Base-by-base conservation (phyloP, 2,797 vertebrate species). In the Cottoperca gobio region DNA sequence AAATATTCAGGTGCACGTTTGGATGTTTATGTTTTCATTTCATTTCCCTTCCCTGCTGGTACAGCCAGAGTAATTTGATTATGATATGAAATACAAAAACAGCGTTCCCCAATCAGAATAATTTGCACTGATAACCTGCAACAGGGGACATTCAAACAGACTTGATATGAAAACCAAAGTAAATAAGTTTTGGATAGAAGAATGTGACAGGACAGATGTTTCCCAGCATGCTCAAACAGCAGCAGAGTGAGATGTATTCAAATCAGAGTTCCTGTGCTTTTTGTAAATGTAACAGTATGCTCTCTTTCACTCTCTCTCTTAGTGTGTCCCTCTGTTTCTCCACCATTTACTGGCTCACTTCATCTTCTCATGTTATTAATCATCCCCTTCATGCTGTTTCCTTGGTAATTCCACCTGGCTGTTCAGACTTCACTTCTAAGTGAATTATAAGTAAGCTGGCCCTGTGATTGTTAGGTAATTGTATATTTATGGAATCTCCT, bases 201-300 rank as follows among this genome's bases (percentile, higher is more conserved):
- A 17, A 12, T 62, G 58, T 39, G 40, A 78, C 63, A 55, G 42
- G 73, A 67, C 83, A 88, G 82, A 88, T 88, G 81, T 81, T 84
- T 83, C 80, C 53, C 84, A 69, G 87, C 70, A 78, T 81, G 81
- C 61, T 49, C 58, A 40, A 62, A 70, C 65, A 59, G 65, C 79
- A 71, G 58, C 45, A 53, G 46, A 62, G 67, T 12, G 3, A 69
- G 19, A 48, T 73, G 58, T 4, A 39, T 79, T 85, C 48, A 68
- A 75, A 79, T 78, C 49, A 75, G 35, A 65, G 12, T 59, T 54
- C 39, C 5, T 54, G 55, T 53, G 16, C 19, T 50, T 65, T 61
- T 68, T 54, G 64, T 46, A 24, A 58, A 49, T 76, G 76, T 69
- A 73, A 60, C n/a, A 50, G 17, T 52, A 17, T 45, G 10, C 8